Conservation (phyloP, 1,140 invertebrate species). For the Ridgeia piscesae region DNA sequence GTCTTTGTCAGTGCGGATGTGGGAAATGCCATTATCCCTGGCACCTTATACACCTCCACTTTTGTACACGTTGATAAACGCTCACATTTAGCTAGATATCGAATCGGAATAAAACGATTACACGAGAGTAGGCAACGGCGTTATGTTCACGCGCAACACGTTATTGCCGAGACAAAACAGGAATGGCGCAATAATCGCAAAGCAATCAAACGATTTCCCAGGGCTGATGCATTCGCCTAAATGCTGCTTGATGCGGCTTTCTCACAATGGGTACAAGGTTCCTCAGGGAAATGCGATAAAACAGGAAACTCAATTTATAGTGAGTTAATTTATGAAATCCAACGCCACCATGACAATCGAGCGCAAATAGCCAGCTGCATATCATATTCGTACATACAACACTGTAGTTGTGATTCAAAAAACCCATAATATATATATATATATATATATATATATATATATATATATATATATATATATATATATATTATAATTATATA, state of each 20-base stretch:
- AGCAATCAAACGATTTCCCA: neutral
- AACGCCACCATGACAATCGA: neutral
- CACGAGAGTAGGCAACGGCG: neutral
- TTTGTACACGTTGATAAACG: neutral
- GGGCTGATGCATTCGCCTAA: neutral
- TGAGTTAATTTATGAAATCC: neutral
- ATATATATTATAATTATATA: too few relatives aligned
- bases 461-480: too few relatives aligned
- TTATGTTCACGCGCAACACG: neutral
- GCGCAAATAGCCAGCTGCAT: neutral
- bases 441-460: too few relatives aligned
- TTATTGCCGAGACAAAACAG: constrained; percentile 1
- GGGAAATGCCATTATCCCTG: neutral
- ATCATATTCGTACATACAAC: neutral
- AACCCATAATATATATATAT: too few relatives aligned
- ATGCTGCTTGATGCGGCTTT: neutral
- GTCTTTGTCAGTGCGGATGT: neutral
- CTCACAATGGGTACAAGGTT: neutral
- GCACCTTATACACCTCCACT: neutral
- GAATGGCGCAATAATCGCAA: neutral
- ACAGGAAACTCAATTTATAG: neutral
- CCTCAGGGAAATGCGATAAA: neutral
- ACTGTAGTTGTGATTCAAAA: too few relatives aligned
- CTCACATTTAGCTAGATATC: neutral
- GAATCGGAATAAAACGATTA: neutral